These are phyloP conservation scores for Leucoraja erinaceus DNA, from an alignment of 2,113 vertebrate genomes.

Conservation along the genomic window DNA sequence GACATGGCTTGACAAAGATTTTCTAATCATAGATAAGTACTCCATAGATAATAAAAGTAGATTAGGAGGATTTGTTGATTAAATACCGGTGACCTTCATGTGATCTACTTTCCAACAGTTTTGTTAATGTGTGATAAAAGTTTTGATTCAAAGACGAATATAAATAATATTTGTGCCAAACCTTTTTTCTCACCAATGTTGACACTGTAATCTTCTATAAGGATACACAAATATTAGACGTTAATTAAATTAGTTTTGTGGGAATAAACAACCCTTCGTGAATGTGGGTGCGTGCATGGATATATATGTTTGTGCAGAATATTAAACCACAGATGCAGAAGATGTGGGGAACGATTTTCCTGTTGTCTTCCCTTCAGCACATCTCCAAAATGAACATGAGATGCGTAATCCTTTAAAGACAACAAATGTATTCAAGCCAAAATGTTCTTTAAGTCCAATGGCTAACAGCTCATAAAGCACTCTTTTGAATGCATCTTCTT, in stretches of 20 bases:
- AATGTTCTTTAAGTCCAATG: neutral
- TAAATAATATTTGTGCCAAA: neutral
- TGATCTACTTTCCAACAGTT: constrained; percentile 36
- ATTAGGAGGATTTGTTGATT: constrained; percentile 37
- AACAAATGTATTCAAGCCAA: neutral
- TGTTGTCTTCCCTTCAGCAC: neutral
- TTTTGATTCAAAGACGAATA: constrained; percentile 10
- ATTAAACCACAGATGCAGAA: neutral
- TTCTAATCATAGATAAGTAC: constrained; percentile 25
- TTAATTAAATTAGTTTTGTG: neutral
- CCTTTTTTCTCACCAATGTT: neutral
- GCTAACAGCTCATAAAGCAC: neutral
- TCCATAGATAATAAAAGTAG: constrained; percentile 29
- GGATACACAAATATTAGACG: neutral
- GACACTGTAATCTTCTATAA: neutral
- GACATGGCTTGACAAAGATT: constrained; percentile 31
- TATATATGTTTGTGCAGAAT: neutral
- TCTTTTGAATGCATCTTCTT: neutral
- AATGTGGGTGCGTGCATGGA: neutral
- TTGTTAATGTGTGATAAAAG: constrained; percentile 13
- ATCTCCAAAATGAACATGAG: neutral
- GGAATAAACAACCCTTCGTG: neutral
- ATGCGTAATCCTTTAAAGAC: neutral
- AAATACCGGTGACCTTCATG: constrained; percentile 27
- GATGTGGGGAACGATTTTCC: neutral